Evolutionary conservation across 2,113 vertebrate genomes (phyloP), one percentile per base, ranked within the genome.

Genomic region (Oreochromis spilurus): DNA sequence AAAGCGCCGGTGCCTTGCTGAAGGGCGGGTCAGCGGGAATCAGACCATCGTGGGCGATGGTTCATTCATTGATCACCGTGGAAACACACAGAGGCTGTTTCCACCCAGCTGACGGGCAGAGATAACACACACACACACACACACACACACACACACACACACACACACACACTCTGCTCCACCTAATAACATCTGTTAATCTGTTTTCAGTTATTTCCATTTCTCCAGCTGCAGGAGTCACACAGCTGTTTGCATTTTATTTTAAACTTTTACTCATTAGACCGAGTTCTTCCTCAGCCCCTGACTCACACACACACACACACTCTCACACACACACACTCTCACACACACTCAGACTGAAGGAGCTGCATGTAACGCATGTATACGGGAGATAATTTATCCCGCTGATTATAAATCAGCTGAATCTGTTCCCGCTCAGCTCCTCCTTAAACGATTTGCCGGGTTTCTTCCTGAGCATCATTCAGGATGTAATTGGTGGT

Each of bases 181-280:
- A 31, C 29, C 84, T 89, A 79, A 89, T 87, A 85, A 83, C 53
- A 77, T 26, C 85, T 83, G 34, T 6, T 57, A 57, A 85, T 89
- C 87, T 75, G 43, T 60, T 86, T 79, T 40, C 65, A 60, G 57
- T 88, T 65, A 84, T 86, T 86, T 36, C 13, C 14, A 52, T 90
- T 90, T 40, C 13, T 87, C 67, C 29, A 31, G 29, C 29, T 31
- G 29, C 29, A 31, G 29, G 5, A 31, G 29, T 31, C 29, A 31
- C 5, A 31, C 50, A n/a, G 50, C 52, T 54, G 52, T 54, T 54
- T 54, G 21, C 52, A 21, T 8, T 10, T 54, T 54, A 54, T 21
- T 54, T 21, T 3, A 2, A 54, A 54, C 9, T 38, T 29, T 58
- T 17, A n/a, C 45, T 24, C 0, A 60, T 58, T 29, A 81, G 24